Evolutionary conservation across 2,113 vertebrate genomes (phyloP).

Genomic region (Trogon surrucura): DNA sequence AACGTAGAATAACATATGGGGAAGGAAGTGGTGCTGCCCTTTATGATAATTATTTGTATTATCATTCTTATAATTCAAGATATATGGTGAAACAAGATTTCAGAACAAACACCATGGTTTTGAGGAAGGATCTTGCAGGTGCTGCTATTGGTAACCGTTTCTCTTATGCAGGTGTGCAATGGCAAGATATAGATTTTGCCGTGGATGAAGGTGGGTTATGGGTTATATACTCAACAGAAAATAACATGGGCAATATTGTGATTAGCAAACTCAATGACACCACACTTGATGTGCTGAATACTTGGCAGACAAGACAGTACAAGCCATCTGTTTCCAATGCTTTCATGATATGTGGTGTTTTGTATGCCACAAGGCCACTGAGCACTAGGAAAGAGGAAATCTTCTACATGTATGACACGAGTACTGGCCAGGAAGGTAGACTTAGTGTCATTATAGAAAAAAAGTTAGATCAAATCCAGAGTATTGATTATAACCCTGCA

Average conservation of each 20-base stretch:
- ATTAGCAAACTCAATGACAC: slow-evolving; percentile 94
- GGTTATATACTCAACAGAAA: slow-evolving; percentile 95
- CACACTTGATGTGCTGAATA: slow-evolving; percentile 86
- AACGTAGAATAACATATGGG: slow-evolving; percentile 39
- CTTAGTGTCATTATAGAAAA: slow-evolving; percentile 69
- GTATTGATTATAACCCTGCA: slow-evolving; percentile 75
- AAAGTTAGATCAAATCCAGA: slow-evolving; percentile 73
- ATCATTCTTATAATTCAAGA: slow-evolving; percentile 65
- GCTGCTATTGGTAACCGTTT: slow-evolving; percentile 88
- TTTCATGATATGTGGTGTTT: slow-evolving; percentile 93
- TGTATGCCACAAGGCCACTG: slow-evolving; percentile 84
- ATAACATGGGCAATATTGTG: slow-evolving; percentile 89
- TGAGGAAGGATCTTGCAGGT: slow-evolving; percentile 67
- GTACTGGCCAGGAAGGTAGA: slow-evolving; percentile 70
- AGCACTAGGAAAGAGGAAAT: slow-evolving; percentile 85
- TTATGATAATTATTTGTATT: slow-evolving; percentile 82
- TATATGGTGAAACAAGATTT: slow-evolving; percentile 73
- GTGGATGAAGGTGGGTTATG: slow-evolving; percentile 94
- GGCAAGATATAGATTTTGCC: slow-evolving; percentile 89
- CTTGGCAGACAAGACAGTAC: slow-evolving; percentile 87
- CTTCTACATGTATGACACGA: slow-evolving; percentile 89
- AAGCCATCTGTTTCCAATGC: slow-evolving; percentile 86
- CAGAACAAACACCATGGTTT: not conserved
- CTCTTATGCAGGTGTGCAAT: slow-evolving; percentile 86
- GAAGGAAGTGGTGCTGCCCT: slow-evolving; percentile 82